Evolutionary conservation across 2,113 vertebrate genomes (phyloP), one percentile per base, ranked within the genome.

Genomic region (Rhinoderma darwinii): DNA sequence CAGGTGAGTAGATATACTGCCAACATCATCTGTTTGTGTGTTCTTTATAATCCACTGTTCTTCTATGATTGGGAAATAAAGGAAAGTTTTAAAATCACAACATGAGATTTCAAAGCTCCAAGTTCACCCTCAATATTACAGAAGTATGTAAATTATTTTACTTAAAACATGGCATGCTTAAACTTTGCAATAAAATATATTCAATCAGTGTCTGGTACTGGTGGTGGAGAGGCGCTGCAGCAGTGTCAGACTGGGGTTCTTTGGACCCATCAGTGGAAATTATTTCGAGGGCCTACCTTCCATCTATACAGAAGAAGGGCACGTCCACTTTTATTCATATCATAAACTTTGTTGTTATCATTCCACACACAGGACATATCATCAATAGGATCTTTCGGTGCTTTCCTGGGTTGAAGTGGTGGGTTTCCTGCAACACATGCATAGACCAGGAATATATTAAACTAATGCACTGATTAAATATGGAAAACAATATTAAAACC

Each of bases 11-110:
- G 37, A 63, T 81, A 27, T 66, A 17, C 22, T 82, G 79, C 79
- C 79, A 82, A 43, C 18, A 59, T 22, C 15, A 7, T 80, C 51
- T 80, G 51, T 41, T 4, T 63, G 54, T 63, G 37, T n/a, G 6
- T 18, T 43, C 25, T 82, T 59, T 44, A 63, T 17, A 82, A 66
- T 39, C 37, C 79, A 63, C 63, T 81, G 39, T 81, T 43, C 39
- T 32, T 66, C 47, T 63, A 5, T 25, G n/a, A 82, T 82, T 82
- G 79, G 22, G 79, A 82, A 82, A 82, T 66, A 30, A 30, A 30
- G 79, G 79, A 82, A 82, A 66, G 39, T 82, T 82, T 30, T 32
- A 44, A 44, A 63, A 22, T 63, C 35, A 41, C 37, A 20, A 35
- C 76, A 56, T 32, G 50, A 61, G n/a, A 81, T 63, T 43, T 61